Conservation (phyloP, 2,113 vertebrate genomes). For the Alligator sinensis region DNA sequence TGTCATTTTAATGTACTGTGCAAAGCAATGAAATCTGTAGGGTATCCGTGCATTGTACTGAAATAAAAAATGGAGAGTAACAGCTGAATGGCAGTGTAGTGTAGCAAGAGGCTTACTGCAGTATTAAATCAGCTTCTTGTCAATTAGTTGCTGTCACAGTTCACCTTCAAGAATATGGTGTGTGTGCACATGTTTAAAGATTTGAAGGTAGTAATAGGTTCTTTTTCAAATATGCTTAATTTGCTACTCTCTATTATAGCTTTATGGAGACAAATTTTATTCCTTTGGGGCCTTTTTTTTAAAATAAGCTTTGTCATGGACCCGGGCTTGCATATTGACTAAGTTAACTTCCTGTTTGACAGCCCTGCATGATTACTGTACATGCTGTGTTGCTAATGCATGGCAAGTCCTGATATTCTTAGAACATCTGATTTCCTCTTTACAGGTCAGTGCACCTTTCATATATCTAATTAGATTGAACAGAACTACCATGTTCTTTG, state of each 20-base stretch:
- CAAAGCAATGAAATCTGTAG: neutral
- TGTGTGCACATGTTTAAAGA: neutral
- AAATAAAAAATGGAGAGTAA: neutral
- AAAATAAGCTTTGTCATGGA: neutral
- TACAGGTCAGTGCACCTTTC: constrained; percentile 26
- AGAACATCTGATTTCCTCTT: constrained; percentile 10
- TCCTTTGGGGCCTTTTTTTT: neutral
- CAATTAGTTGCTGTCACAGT: neutral
- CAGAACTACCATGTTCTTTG: neutral
- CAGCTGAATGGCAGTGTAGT: fast-evolving
- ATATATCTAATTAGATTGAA: neutral
- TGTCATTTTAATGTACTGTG: neutral
- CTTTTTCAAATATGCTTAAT: neutral
- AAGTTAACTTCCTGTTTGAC: neutral
- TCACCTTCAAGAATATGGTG: fast-evolving
- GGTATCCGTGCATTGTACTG: neutral
- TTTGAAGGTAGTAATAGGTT: neutral
- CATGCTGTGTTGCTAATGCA: neutral
- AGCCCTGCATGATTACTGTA: neutral
- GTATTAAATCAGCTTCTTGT: neutral
- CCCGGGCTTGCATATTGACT: neutral
- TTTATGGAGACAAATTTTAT: neutral
- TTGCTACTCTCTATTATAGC: neutral
- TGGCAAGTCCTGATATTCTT: neutral
- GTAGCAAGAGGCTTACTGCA: neutral